Evolutionary conservation across 2,888 invertebrate genomes (phyloP).

Genomic region (Spodoptera exigua): DNA sequence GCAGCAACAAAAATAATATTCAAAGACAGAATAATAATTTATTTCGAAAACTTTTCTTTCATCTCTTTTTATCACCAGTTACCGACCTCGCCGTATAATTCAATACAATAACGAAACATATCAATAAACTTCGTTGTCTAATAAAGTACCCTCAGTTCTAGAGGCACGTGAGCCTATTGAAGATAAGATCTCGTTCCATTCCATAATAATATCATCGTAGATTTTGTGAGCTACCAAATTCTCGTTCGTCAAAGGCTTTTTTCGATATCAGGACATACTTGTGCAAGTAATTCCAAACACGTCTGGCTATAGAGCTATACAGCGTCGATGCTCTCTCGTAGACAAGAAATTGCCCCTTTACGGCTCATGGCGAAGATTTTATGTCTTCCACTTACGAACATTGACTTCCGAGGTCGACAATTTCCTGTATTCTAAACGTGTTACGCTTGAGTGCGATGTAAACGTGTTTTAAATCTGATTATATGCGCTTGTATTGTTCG

Average conservation of each 20-base stretch:
- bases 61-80: conserved; percentile 10
- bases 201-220: conserved; percentile 42
- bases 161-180: conserved; percentile 26
- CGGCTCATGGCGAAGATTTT: conserved; percentile 80
- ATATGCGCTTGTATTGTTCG: conserved; percentile 15
- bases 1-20: no score
- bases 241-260: conserved; percentile 48
- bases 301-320: conserved; percentile 73
- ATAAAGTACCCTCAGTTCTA: conserved; percentile 36
- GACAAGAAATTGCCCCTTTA: conserved; percentile 84
- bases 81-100: conserved; percentile 6
- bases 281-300: conserved; percentile 73
- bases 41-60: not conserved
- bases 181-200: conserved; percentile 29
- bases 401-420: conserved; percentile 78
- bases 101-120: conserved; percentile 28
- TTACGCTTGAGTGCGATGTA: conserved; percentile 56
- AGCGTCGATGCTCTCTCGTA: conserved; percentile 73
- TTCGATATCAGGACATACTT: conserved; percentile 49
- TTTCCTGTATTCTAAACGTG: conserved; percentile 75
- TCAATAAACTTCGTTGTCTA: conserved; percentile 34
- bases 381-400: conserved; percentile 80
- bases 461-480: conserved; percentile 54
- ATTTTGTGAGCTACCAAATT: conserved; percentile 51
- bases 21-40: no score